Base-by-base conservation (phyloP, 1,140 invertebrate species). In the Bombus fervidus region DNA sequence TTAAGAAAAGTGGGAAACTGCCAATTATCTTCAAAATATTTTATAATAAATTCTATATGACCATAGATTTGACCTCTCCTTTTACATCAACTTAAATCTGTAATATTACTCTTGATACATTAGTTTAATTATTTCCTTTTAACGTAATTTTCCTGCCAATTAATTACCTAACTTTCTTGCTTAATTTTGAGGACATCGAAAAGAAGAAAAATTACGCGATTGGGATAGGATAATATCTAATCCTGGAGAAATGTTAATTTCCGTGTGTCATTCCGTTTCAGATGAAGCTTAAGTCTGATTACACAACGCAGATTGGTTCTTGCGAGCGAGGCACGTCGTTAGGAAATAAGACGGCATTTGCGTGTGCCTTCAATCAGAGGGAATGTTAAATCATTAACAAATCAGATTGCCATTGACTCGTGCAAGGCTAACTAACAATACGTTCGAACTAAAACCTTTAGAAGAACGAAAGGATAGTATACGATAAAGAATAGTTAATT, bases 311-410 rank as follows among this genome's bases (percentile, higher is more conserved):
- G 53, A 81, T 81, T 64, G 66, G 15, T 3, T 39, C 68, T 73
- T 31, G 31, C 37, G 22, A 59, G 34, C 59, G 62, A 39, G 22
- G 64, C 18, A 66, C 34, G 37, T 81, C 34, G 37, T 62, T 72
- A 72, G 31, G 79, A 81, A 81, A 73, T 81, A 81, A 81, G 41
- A 73, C 79, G 69, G 31, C 69, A 81, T 81, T 81, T 81, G 73
- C 43, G 59, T 64, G 25, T 31, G 73, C n/a, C 59, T 82, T 43
- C 72, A 37, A 83, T 53, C 22, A 34, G 28, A 64, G 28, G 3
- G 72, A 74, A 66, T 34, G 31, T 82, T 82, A 39, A 82, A 74
- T 82, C 71, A 47, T 66, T 74, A 74, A 59, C 39, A 64, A 31
- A 75, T 75, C 62, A 47, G 18, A 57, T 75, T n/a, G 71, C 34